phyloP scores from a whole-genome alignment of 2,888 invertebrate genomes.

The Spisula solida region DNA sequence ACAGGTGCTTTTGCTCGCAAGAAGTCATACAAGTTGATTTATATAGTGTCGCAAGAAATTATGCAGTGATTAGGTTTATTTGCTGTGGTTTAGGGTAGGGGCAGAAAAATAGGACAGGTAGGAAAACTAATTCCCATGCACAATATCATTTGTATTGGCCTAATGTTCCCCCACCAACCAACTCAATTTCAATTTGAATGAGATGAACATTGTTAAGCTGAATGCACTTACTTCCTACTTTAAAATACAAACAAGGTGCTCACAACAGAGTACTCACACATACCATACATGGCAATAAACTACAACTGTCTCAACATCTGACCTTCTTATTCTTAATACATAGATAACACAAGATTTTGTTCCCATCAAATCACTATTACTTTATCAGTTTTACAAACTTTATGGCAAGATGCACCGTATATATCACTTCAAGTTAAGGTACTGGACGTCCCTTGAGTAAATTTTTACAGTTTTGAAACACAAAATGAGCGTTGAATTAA shows the following conservation, averaged over 20 bases:
- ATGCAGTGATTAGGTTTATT: no score
- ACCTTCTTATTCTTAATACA: neutral
- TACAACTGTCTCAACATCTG: neutral
- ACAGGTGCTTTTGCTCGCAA: no score
- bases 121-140: no score
- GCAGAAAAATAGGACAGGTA: no score
- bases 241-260: neutral
- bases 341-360: constrained; percentile 8
- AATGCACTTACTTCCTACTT: neutral
- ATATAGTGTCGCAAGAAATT: no score
- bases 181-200: neutral
- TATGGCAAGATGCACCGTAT: neutral
- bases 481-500: no score
- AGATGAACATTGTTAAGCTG: neutral
- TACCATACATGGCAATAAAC: constrained; percentile 2
- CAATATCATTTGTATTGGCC: no score
- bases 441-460: no score
- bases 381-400: neutral
- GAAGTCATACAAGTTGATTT: no score
- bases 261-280: neutral
- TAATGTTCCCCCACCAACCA: neutral
- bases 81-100: no score
- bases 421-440: no score
- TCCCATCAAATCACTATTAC: neutral
- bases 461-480: no score